phyloP scores from a whole-genome alignment of 2,888 invertebrate genomes.

The Phaonia tiefii region DNA sequence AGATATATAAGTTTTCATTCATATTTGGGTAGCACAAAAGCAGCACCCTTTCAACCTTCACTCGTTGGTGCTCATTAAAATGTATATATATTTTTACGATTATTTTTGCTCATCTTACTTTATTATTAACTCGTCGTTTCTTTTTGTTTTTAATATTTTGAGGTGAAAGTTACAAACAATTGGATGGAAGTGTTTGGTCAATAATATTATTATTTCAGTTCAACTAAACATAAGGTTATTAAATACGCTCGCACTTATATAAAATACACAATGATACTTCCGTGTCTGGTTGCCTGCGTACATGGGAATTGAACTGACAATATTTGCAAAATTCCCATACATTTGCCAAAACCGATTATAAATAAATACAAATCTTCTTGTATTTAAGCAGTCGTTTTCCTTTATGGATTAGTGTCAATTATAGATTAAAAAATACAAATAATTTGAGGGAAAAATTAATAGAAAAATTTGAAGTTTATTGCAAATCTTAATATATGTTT shows the following conservation, averaged over 20 bases:
- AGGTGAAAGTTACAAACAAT: conserved; percentile 59
- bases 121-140: conserved; percentile 49
- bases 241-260: background rate
- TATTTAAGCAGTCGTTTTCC: too few relatives aligned
- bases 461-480: too few relatives aligned
- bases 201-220: conserved; percentile 4
- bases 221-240: background rate
- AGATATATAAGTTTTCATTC: background rate
- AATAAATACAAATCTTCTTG: too few relatives aligned
- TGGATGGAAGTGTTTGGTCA: background rate
- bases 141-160: conserved; percentile 7
- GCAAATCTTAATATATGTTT: too few relatives aligned
- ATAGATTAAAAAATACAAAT: too few relatives aligned
- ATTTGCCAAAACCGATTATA: too few relatives aligned
- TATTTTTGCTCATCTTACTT: conserved; percentile 18
- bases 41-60: conserved; percentile 47
- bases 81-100: conserved; percentile 9
- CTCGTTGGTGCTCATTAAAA: conserved; percentile 9
- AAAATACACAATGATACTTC: background rate
- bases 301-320: background rate
- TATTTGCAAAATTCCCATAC: background rate
- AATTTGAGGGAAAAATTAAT: too few relatives aligned
- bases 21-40: background rate
- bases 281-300: background rate
- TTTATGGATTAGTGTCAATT: too few relatives aligned